These are phyloP conservation scores for Panthera uncia DNA, from an alignment of 2,113 vertebrate genomes.

Conservation along the genomic window DNA sequence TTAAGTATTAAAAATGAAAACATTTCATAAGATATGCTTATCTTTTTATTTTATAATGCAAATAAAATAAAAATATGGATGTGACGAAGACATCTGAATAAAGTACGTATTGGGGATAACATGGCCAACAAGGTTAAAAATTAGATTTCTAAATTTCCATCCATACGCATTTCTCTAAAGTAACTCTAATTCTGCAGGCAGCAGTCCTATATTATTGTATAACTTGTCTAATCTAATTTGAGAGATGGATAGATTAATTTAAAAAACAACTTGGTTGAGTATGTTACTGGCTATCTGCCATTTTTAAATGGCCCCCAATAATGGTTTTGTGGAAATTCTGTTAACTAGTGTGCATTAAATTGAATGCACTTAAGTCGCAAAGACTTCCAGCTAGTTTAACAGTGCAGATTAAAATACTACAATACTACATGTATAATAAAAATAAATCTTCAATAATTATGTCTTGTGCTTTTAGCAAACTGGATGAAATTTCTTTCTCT, in stretches of 20 bases:
- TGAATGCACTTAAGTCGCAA: slow-evolving; percentile 17
- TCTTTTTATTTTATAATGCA: background rate
- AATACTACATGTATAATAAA: background rate
- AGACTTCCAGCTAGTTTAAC: slow-evolving; percentile 45
- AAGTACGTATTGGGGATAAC: background rate
- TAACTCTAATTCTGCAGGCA: background rate
- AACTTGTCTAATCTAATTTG: slow-evolving; percentile 40
- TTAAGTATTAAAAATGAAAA: slow-evolving; percentile 10
- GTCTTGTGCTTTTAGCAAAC: background rate
- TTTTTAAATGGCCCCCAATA: slow-evolving; percentile 62
- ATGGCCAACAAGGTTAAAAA: background rate
- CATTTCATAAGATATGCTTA: background rate
- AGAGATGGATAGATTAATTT: slow-evolving; percentile 50
- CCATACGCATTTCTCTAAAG: background rate
- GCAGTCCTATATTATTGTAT: background rate
- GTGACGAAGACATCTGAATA: background rate
- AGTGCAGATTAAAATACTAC: slow-evolving; percentile 25
- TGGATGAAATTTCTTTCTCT: background rate
- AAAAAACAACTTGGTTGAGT: slow-evolving; percentile 55
- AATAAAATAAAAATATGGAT: background rate
- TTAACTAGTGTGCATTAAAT: slow-evolving; percentile 50
- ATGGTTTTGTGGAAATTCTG: slow-evolving; percentile 36
- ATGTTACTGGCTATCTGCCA: slow-evolving; percentile 53
- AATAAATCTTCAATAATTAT: slow-evolving; percentile 28
- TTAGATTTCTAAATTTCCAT: background rate